Base-by-base conservation (phyloP, 2,888 invertebrate genomes). In the Macrosoma leucophasiata region DNA sequence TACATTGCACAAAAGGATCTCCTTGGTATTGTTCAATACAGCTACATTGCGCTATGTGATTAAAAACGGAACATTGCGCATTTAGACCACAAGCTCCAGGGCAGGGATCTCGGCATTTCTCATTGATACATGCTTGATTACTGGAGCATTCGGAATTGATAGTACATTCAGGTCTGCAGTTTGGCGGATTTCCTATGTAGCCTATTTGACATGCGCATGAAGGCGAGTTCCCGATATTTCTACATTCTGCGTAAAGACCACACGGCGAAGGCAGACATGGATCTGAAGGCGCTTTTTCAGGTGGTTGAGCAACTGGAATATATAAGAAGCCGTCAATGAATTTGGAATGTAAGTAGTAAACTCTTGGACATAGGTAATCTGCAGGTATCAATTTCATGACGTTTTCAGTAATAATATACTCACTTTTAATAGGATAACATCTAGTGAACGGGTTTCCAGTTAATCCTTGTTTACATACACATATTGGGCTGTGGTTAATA, bases 381-480 rank as follows among this genome's bases (percentile, higher is more conserved):
- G n/a, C n/a, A n/a, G n/a, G n/a, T n/a, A n/a, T n/a, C n/a, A n/a
- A n/a, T n/a, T n/a, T n/a, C n/a, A n/a, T n/a, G n/a, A n/a, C n/a
- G 20, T 6, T 13, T 14, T 19, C 4, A 13, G 25, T 15, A 33
- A 28, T 24, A 24, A 31, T 22, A 31, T 14, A 49, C 66, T 65
- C 58, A 82, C 84, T 62, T 62, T 69, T 82, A 18, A 88, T 86
- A 12, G 87, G 87, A 46, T 88, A 88, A 50, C 92, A 92, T 57
- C 87, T 86, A n/a, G 89, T 85, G 56, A 92, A 92, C 13, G 93
- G 92, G 86, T 92, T 91, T 39, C 94, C 94, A 2, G 89, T 89
- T 49, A 88, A 88, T 20, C 89, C 87, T 37, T 86, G 76, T 42
- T 89, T 87, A 55, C 94, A 94, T 36, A 88, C 89, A 58, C 94